A percentile compares a stretch with the other conserved stretches of the same genome.
phyloP scores from a whole-genome alignment of 2,888 invertebrate genomes.

The Lomographa bimaculata region DNA sequence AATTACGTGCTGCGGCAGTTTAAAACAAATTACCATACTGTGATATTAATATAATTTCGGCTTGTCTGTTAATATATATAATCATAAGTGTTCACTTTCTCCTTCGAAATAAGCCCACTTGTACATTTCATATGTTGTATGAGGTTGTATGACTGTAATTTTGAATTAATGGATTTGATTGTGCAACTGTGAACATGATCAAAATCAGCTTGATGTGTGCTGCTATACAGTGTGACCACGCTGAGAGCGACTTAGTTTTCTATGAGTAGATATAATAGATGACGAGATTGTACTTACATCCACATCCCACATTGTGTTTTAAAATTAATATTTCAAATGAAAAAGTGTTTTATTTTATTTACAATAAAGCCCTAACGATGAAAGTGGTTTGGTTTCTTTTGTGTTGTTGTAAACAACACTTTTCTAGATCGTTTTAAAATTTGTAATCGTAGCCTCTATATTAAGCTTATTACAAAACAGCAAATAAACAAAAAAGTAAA shows the following conservation, averaged over 20 bases:
- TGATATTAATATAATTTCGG: conserved; percentile 25
- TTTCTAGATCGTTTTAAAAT: too few relatives aligned
- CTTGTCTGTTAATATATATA: conserved; percentile 27
- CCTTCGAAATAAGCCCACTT: conserved; percentile 26
- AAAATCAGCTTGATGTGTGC: conserved; percentile 35
- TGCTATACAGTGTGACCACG: conserved; percentile 9
- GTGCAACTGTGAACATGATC: conserved; percentile 45
- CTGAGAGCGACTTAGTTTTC: neutral
- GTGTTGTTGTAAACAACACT: too few relatives aligned
- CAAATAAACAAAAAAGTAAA: too few relatives aligned
- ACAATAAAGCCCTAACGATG: too few relatives aligned
- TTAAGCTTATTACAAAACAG: too few relatives aligned
- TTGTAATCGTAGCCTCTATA: too few relatives aligned
- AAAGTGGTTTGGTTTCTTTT: too few relatives aligned
- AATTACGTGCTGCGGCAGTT: conserved; percentile 10
- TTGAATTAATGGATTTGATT: conserved; percentile 46
- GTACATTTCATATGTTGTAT: conserved; percentile 24
- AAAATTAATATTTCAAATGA: too few relatives aligned
- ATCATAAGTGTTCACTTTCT: conserved; percentile 33
- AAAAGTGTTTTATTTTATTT: too few relatives aligned
- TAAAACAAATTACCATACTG: conserved; percentile 14
- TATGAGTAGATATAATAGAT: too few relatives aligned
- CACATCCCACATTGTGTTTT: too few relatives aligned
- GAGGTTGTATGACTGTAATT: conserved; percentile 43
- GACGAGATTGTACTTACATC: too few relatives aligned